Percentiles rank a stretch among this genome's conserved stretches.
Conservation (phyloP, 2,113 vertebrate genomes). For the Anser brachyrhynchus region DNA sequence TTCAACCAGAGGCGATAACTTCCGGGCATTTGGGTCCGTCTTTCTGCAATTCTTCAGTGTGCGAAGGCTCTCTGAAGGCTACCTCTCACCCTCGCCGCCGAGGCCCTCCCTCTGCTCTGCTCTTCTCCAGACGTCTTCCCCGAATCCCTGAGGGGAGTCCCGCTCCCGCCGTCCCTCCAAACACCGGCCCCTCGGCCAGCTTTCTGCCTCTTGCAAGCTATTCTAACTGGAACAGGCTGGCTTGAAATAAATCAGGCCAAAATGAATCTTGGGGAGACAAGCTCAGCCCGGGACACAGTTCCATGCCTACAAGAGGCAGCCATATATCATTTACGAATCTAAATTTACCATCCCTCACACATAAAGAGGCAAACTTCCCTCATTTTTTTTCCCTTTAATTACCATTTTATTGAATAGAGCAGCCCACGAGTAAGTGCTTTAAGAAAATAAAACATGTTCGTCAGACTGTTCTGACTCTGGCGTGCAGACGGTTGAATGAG, state of each 20-base stretch:
- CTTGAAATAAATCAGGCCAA: constrained; percentile 17
- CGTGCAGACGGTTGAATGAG: neutral
- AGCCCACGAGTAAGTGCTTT: neutral
- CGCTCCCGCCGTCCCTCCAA: neutral
- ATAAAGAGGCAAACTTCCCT: neutral
- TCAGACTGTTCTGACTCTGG: neutral
- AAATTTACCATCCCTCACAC: neutral
- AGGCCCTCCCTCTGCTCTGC: neutral
- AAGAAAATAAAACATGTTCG: neutral
- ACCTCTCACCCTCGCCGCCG: fast-evolving
- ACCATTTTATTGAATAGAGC: neutral
- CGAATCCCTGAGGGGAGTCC: neutral
- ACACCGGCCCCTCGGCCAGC: neutral
- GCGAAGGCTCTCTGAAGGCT: constrained; percentile 14
- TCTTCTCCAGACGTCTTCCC: neutral
- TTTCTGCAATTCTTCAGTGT: neutral
- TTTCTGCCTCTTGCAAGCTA: neutral
- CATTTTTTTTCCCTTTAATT: neutral
- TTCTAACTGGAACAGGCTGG: neutral
- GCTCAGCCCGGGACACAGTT: neutral
- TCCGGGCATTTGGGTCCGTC: neutral
- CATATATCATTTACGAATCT: neutral
- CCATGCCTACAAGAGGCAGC: neutral
- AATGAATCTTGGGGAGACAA: neutral
- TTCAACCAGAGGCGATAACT: neutral